Percentiles rank a stretch among this genome's conserved stretches.
Evolutionary conservation across 2,888 invertebrate genomes (phyloP).

Genomic region (Saturnia pavonia): DNA sequence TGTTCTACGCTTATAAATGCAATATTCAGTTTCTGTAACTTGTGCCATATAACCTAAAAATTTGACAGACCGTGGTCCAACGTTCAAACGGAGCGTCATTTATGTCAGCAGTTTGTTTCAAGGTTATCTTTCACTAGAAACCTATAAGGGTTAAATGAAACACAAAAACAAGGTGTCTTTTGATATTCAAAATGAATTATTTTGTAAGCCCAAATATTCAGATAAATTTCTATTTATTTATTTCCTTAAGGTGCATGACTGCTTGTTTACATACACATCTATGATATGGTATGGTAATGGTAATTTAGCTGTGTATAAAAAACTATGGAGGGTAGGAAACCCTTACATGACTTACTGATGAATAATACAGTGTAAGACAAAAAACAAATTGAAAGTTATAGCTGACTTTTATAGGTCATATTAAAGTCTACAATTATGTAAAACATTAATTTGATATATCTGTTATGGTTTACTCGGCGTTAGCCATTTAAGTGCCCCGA

Average conservation of each 20-base stretch:
- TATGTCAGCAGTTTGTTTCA: slow-evolving; percentile 38
- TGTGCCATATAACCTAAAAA: slow-evolving; percentile 71
- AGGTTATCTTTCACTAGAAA: slow-evolving; percentile 49
- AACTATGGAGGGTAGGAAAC: background rate
- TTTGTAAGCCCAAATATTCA: background rate
- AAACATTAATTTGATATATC: no score
- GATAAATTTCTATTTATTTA: background rate
- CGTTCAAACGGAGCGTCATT: slow-evolving; percentile 54
- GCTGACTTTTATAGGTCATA: no score
- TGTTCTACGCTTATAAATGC: slow-evolving; percentile 42
- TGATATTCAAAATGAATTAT: background rate
- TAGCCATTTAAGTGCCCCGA: no score
- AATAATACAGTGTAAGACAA: no score
- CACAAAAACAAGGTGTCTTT: background rate
- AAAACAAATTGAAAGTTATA: no score
- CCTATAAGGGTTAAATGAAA: slow-evolving; percentile 14
- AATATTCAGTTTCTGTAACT: slow-evolving; percentile 32
- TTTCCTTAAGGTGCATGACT: background rate
- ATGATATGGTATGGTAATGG: no score
- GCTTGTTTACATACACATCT: background rate
- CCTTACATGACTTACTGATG: background rate
- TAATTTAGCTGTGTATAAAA: background rate
- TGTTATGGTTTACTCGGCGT: no score
- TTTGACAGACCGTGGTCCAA: slow-evolving; percentile 73
- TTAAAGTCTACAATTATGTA: no score